These are phyloP conservation scores for Frankliniella intonsa DNA, from an alignment of 2,888 invertebrate species.

Conservation along the genomic window DNA sequence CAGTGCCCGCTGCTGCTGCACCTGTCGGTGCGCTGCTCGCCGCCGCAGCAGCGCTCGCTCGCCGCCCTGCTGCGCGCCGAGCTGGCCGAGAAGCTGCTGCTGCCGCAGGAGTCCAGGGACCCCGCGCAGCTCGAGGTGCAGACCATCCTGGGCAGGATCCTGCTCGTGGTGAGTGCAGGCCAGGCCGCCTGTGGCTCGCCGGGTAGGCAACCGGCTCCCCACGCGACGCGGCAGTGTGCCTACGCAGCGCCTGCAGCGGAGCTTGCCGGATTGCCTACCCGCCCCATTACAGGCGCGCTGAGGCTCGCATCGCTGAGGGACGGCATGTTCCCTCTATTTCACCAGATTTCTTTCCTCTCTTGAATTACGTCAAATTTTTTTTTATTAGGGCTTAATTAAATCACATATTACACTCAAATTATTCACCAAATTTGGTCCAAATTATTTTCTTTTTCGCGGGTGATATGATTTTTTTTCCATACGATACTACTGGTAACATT, in stretches of 20 bases:
- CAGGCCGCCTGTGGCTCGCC: too few relatives aligned
- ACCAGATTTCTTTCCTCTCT: too few relatives aligned
- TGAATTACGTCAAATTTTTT: too few relatives aligned
- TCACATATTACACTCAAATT: too few relatives aligned
- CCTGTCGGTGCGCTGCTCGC: conserved; percentile 1
- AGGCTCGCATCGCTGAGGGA: background rate
- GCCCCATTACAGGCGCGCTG: background rate
- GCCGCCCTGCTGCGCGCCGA: background rate
- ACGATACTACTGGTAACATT: too few relatives aligned
- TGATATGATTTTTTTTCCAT: too few relatives aligned
- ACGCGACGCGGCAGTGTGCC: background rate
- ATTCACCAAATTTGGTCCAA: too few relatives aligned
- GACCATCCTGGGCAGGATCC: background rate
- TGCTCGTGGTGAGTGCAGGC: background rate
- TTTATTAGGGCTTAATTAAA: too few relatives aligned
- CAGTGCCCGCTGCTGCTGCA: conserved; percentile 25
- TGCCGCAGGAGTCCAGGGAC: background rate
- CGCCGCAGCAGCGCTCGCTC: conserved; percentile 2
- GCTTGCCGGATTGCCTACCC: conserved; percentile 1
- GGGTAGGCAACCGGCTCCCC: background rate
- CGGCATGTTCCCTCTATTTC: too few relatives aligned
- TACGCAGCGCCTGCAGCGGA: background rate
- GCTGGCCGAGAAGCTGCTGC: background rate
- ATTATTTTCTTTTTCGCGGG: too few relatives aligned
- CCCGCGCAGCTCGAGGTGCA: conserved; percentile 9